Evolutionary conservation across 2,113 vertebrate genomes (phyloP).

Genomic region (Muntiacus muntjak): DNA sequence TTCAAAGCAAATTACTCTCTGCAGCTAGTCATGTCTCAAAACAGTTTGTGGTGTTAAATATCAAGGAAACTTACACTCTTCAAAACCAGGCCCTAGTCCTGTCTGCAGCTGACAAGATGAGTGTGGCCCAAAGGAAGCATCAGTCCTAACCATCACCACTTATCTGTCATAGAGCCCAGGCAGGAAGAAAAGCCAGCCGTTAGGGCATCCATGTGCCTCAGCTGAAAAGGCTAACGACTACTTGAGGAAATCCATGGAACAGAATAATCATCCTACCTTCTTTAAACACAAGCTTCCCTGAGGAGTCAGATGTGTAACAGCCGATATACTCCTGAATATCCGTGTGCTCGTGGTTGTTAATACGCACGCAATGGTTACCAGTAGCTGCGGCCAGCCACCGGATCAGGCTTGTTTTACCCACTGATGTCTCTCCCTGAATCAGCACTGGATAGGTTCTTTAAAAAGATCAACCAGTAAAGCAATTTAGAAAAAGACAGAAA

Average conservation of each 20-base stretch:
- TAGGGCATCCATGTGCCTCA: not conserved
- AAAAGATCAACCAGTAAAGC: conserved; percentile 53
- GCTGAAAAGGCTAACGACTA: not conserved
- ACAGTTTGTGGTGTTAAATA: not conserved
- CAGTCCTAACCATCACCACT: not conserved
- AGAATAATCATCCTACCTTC: conserved; percentile 82
- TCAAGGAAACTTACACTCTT: not conserved
- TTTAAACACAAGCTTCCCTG: conserved; percentile 93
- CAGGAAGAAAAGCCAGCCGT: not conserved
- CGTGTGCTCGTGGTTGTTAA: conserved; percentile 99
- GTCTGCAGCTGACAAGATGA: not conserved
- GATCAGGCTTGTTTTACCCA: conserved; percentile 98
- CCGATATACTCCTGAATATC: conserved; percentile 99
- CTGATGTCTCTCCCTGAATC: conserved; percentile 96
- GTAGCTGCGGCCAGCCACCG: conserved; percentile 91
- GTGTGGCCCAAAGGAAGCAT: not conserved
- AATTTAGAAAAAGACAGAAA: not conserved
- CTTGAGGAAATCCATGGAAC: not conserved
- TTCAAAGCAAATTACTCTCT: not conserved
- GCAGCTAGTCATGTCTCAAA: not conserved
- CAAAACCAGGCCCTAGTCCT: not conserved
- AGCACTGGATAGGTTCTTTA: conserved; percentile 92
- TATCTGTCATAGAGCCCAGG: not conserved
- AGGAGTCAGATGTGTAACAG: conserved; percentile 92
- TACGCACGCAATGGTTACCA: conserved; percentile 95